phyloP scores from a whole-genome alignment of 2,797 vertebrate genomes.

The Protosalanx chinensis region DNA sequence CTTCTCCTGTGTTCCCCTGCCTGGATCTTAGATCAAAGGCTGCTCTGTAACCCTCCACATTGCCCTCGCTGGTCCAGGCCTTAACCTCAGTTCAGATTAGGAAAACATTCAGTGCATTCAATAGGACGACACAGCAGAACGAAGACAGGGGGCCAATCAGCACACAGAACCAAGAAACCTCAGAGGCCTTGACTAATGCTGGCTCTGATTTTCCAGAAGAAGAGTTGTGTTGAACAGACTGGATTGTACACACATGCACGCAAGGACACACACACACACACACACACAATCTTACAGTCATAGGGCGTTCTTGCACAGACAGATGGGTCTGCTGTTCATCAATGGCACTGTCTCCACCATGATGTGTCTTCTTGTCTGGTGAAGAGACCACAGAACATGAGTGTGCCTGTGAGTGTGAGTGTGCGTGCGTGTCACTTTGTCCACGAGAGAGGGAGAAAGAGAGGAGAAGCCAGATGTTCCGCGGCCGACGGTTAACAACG shows the following conservation, averaged over 20 bases:
- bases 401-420: constrained; percentile 12
- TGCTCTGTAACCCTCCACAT: neutral
- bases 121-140: neutral
- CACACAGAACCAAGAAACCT: neutral
- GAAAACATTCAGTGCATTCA: neutral
- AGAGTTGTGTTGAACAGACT: neutral
- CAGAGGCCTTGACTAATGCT: neutral
- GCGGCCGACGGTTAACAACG: constrained; percentile 21
- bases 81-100: neutral
- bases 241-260: neutral
- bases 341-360: neutral
- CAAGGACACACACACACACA: neutral
- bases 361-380: constrained; percentile 42
- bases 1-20: neutral
- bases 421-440: constrained; percentile 5
- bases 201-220: neutral
- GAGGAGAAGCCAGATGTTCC: constrained; percentile 12
- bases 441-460: neutral
- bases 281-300: constrained; percentile 37
- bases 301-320: constrained; percentile 4
- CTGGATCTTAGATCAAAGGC: constrained; percentile 20
- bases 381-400: constrained; percentile 18
- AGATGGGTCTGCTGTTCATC: constrained; percentile 26
- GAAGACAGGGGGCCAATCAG: neutral
- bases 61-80: neutral